A percentile compares a stretch with the other conserved stretches of the same genome.
Evolutionary conservation across 2,113 vertebrate species (phyloP).

Genomic region (Mola mola): DNA sequence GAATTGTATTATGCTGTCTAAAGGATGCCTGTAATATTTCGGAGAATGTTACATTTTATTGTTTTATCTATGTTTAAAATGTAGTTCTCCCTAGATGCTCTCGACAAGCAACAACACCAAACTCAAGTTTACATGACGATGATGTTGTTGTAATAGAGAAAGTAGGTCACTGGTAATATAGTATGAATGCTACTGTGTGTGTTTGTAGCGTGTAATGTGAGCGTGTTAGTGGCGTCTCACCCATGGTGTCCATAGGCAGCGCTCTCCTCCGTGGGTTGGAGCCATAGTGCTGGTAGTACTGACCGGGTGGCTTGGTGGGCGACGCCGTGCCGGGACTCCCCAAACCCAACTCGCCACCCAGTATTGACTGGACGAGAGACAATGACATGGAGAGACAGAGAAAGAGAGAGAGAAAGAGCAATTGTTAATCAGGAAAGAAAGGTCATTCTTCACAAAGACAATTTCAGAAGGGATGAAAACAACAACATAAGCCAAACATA

Average conservation of each 20-base stretch:
- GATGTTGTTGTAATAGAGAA: too few species aligned
- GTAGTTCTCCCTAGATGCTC: too few species aligned
- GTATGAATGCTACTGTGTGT: neutral
- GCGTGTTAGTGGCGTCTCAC: slow-evolving; percentile 82
- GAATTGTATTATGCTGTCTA: too few species aligned
- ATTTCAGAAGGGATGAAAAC: neutral
- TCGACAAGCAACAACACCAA: too few species aligned
- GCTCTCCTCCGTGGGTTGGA: slow-evolving; percentile 91
- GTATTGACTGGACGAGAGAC: slow-evolving; percentile 59
- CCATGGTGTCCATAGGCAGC: slow-evolving; percentile 89
- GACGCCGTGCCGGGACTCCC: slow-evolving; percentile 92
- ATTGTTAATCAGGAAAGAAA: neutral
- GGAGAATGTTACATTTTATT: too few species aligned
- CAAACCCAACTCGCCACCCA: slow-evolving; percentile 92
- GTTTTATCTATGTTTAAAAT: too few species aligned
- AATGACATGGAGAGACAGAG: slow-evolving; percentile 1
- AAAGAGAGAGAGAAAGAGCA: slow-evolving; percentile 4
- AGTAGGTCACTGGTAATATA: too few species aligned
- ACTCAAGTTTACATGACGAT: too few species aligned
- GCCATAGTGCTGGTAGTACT: slow-evolving; percentile 94
- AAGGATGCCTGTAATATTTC: too few species aligned
- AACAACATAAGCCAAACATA: neutral
- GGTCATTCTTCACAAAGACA: slow-evolving; percentile 14
- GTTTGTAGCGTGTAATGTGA: neutral
- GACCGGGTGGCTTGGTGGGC: slow-evolving; percentile 91